Percentiles rank a stretch among this genome's conserved stretches.
Conservation (phyloP, 1,140 invertebrate species). For the Maniola jurtina region DNA sequence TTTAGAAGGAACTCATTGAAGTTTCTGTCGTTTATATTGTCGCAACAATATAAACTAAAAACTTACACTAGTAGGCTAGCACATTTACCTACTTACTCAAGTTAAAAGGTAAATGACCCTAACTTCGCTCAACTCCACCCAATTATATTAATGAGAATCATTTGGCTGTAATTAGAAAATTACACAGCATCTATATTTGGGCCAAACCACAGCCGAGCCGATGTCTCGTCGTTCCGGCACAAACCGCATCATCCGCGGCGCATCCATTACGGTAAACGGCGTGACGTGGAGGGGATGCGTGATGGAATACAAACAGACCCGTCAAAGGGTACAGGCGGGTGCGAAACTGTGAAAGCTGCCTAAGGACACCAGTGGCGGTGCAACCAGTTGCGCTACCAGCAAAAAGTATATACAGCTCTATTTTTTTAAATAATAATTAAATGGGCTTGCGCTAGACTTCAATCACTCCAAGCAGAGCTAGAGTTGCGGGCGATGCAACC, state of each 20-base stretch:
- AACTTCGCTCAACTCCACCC: neutral
- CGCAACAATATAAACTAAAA: too few species aligned
- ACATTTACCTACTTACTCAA: too few species aligned
- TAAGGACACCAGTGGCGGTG: neutral
- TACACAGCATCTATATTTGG: constrained; percentile 21
- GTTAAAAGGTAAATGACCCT: too few species aligned
- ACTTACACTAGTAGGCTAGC: too few species aligned
- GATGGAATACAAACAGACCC: constrained; percentile 42
- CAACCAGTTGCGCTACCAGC: too few species aligned
- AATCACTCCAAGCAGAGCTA: too few species aligned
- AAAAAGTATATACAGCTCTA: too few species aligned
- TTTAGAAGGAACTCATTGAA: too few species aligned
- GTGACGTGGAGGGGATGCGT: constrained; percentile 38
- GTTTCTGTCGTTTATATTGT: too few species aligned
- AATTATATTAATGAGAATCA: neutral
- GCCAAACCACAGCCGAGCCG: neutral
- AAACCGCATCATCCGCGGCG: constrained; percentile 25
- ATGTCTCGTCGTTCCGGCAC: constrained; percentile 16
- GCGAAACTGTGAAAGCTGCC: neutral
- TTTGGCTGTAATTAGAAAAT: constrained; percentile 16
- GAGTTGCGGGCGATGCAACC: too few species aligned
- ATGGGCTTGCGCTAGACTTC: too few species aligned
- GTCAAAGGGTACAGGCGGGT: constrained; percentile 26
- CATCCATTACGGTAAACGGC: constrained; percentile 41
- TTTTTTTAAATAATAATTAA: too few species aligned